These are phyloP conservation scores for Aulostomus chinensis DNA, from an alignment of 2,797 vertebrate species.

Conservation along the genomic window DNA sequence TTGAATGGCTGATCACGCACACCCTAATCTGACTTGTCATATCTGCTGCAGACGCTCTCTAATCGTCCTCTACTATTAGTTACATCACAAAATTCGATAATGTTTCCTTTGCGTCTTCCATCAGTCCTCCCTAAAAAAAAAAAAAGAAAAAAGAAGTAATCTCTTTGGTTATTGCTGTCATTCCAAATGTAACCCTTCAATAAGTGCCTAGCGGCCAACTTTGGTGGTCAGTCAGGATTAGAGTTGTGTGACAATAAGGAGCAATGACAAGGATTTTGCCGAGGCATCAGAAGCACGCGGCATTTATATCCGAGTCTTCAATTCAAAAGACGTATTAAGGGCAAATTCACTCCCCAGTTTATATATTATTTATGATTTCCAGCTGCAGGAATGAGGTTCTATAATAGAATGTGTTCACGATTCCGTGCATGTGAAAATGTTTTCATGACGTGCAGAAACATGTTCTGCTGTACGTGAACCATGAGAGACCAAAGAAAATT, in stretches of 20 bases:
- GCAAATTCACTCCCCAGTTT: constrained; percentile 17
- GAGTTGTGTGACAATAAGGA: constrained; percentile 15
- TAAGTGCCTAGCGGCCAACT: constrained; percentile 22
- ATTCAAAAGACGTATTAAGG: constrained; percentile 24
- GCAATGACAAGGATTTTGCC: constrained; percentile 26
- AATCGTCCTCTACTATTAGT: constrained; percentile 10
- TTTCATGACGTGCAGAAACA: not conserved
- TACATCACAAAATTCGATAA: constrained; percentile 44
- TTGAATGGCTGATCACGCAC: no score
- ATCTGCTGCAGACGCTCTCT: not conserved
- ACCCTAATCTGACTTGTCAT: no score
- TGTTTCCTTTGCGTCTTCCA: constrained; percentile 40
- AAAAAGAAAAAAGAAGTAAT: no score
- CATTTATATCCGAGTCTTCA: constrained; percentile 16
- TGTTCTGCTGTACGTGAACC: no score
- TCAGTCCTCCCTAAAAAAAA: not conserved
- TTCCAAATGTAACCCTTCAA: constrained; percentile 3
- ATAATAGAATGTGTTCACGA: constrained; percentile 13
- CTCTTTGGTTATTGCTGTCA: constrained; percentile 10
- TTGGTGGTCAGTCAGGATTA: constrained; percentile 11
- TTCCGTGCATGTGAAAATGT: not conserved
- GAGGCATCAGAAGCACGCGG: constrained; percentile 9
- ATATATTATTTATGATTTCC: constrained; percentile 44
- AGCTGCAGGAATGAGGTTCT: constrained; percentile 13
- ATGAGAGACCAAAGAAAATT: no score